Conservation (phyloP, 2,113 vertebrate species). For the Tauraco erythrolophus region DNA sequence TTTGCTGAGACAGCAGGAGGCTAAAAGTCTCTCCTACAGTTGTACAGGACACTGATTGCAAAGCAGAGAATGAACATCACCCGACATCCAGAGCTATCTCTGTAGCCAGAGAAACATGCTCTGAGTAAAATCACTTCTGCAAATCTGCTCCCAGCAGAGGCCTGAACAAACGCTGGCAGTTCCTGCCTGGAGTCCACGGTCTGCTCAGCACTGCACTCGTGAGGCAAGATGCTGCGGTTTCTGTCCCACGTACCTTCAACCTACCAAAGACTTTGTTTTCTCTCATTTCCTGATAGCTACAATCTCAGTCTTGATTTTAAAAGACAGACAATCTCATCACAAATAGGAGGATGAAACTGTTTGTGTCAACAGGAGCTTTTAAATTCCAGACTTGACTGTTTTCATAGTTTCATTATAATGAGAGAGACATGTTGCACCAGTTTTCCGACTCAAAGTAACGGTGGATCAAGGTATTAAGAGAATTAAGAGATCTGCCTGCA, state of each 20-base stretch:
- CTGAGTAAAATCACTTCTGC: background rate
- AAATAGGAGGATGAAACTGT: background rate
- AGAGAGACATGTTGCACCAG: background rate
- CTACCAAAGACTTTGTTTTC: background rate
- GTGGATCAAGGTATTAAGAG: background rate
- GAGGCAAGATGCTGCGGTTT: constrained; percentile 12
- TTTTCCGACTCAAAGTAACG: background rate
- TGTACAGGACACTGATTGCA: background rate
- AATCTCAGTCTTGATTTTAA: background rate
- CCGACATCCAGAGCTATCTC: background rate
- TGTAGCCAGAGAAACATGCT: background rate
- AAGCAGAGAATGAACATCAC: background rate
- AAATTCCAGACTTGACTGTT: background rate
- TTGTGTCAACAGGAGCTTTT: background rate
- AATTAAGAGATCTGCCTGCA: background rate
- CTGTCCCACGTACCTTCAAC: background rate
- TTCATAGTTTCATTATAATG: background rate
- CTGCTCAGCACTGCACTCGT: constrained; percentile 34
- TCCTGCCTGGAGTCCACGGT: background rate
- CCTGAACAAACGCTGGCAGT: background rate
- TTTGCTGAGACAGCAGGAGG: background rate
- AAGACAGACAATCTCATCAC: background rate
- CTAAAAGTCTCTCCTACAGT: background rate
- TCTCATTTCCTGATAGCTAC: background rate
- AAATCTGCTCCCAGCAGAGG: background rate